Base-by-base conservation (phyloP, 2,888 invertebrate species). In the Leucozona laternaria region DNA sequence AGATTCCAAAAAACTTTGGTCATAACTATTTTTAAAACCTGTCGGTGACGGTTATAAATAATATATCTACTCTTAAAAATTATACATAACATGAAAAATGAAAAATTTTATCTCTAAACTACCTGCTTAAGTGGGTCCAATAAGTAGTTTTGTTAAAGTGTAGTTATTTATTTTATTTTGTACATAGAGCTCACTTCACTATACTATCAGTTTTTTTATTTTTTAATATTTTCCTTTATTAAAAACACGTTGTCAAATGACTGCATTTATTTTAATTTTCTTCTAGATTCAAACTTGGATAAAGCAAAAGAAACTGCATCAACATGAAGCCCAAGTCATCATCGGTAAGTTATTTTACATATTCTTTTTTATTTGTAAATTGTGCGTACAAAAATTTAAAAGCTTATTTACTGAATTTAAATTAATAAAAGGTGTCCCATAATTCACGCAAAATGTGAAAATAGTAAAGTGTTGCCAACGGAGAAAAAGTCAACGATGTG, bases 271-370 rank as follows among this genome's bases (percentile, higher is more conserved):
- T 58, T n/a, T 53, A 5, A 20, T 40, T 71, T 75, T 28, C 22
- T 77, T 77, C 2, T 71, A 86, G 86, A 45, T 66, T 53, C 50
- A 72, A 81, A 81, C 72, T 81, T 77, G 77, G 77, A 77, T 70
- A 72, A 57, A 73, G 25, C 31, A 78, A 20, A 55, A 43, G 17
- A 70, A 86, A 86, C 81, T 66, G 78, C 86, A 82, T 71, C 86
- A 86, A 79, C 37, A 86, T 86, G 86, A 86, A 86, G 82, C 82
- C 86, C 70, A 86, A 86, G 82, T 82, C 86, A 60, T 70, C 78
- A 64, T 78, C 86, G 43, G 86, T 86, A 64, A 86, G 86, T 72
- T 45, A 6, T 22, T 50, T 53, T 60, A 25, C 22, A n/a, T n/a
- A n/a, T n/a, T n/a, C n/a, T n/a, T n/a, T n/a, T n/a, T n/a, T n/a